Evolutionary conservation across 2,113 vertebrate species (phyloP), one percentile per base, ranked within the genome.

Genomic region (Syngnathus typhle): DNA sequence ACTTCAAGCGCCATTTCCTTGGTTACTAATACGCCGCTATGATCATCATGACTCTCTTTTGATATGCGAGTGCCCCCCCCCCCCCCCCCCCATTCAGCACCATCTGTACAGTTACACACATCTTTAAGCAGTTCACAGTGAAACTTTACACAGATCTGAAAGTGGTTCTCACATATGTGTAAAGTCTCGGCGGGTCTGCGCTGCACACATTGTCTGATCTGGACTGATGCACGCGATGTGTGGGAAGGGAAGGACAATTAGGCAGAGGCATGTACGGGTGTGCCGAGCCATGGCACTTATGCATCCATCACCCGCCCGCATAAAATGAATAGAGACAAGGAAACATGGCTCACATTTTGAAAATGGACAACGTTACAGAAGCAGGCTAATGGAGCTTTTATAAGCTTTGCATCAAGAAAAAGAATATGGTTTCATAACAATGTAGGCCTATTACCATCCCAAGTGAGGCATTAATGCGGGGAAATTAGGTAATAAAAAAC

Each of bases 221-320:
- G 95, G 95, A 94, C 89, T 88, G 93, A 93, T 88, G 32, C 94
- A 95, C 93, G 91, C 86, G 89, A 87, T 67, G 79, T 83, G 84
- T 89, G 91, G 91, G 91, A 93, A 93, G 91, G 91, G 91, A 93
- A 92, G 87, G 87, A 90, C 89, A 94, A 92, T 95, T 93, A 94
- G 21, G 77, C 82, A 87, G 76, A 88, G 91, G 89, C 89, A 87
- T 89, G 90, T 82, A 80, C 87, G 84, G 76, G 86, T 83, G 88
- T 92, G 91, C 92, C 92, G 89, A 82, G 85, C 82, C 77, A 82
- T 92, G 92, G 91, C 92, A 90, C 76, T 91, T 58, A 88, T 78
- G 85, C 90, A 93, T 94, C 93, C 92, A 83, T 91, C 91, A 96
- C 93, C 93, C 95, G 93, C 91, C 87, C 74, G 72, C 71, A 78